Evolutionary conservation across 2,797 vertebrate genomes (phyloP), one percentile per base, ranked within the genome.

Genomic region (Ibycter americanus): DNA sequence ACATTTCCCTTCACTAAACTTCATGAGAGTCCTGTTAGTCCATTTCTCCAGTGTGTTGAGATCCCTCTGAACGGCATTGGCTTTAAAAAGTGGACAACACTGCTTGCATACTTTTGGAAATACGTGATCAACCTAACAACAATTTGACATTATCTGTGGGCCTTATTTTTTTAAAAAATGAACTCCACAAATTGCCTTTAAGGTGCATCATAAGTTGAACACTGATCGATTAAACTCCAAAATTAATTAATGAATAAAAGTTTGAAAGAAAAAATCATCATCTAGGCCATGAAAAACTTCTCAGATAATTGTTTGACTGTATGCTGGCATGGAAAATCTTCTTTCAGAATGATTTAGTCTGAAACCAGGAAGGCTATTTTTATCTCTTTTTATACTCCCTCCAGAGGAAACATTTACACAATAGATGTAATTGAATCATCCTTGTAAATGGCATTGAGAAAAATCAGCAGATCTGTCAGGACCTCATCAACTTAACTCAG

Each of bases 221-320:
- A 21, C 8, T 34, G 38, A 51, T 83, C 94, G 54, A 93, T 95
- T 65, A 78, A 73, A 90, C 95, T 96, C 54, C n/a, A 94, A 86
- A 96, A 93, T 54, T 93, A 97, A 96, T 90, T 95, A 86, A 17
- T 51, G 31, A 95, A 76, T 46, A 81, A 32, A 71, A 87, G 9
- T 83, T 92, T 93, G 22, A 67, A 90, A 74, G 34, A 40, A 55
- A 83, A 62, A 67, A 81, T 61, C 6, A 70, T 59, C 38, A 78
- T 67, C 16, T 89, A 74, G 40, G 11, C 44, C 15, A 63, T 36
- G 11, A 96, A 94, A 88, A 81, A 18, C 11, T 71, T 63, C 32
- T 72, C 31, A 92, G 34, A 29, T 22, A 59, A 29, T 51, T 90
- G 4, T 79, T 94, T 66, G 27, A 76, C 40, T 93, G 32, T 68